A percentile compares a stretch with the other conserved stretches of the same genome.
These are phyloP conservation scores for Psilopsiagon aurifrons DNA, from an alignment of 2,113 vertebrate genomes.

Conservation along the genomic window DNA sequence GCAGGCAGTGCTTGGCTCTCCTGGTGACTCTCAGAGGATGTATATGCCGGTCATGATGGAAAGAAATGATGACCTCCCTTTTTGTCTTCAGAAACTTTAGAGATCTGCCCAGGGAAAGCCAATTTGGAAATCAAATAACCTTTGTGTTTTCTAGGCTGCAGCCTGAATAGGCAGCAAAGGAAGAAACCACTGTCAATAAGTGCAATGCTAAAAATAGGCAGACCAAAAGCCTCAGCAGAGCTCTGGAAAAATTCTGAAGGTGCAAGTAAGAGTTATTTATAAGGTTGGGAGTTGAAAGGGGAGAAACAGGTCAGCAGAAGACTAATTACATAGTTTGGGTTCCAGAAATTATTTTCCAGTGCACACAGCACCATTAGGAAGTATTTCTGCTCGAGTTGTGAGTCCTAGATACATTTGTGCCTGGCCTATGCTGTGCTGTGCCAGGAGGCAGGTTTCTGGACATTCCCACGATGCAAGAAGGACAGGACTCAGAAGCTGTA, in stretches of 20 bases:
- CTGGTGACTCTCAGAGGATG: neutral
- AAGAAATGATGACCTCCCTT: neutral
- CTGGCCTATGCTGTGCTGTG: accelerated
- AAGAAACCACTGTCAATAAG: conserved; percentile 57
- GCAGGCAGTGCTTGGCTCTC: neutral
- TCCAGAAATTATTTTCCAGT: conserved; percentile 39
- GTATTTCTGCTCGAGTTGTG: neutral
- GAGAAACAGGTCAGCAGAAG: conserved; percentile 44
- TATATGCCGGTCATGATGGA: neutral
- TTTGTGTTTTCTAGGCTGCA: neutral
- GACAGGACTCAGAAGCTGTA: neutral
- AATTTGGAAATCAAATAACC: neutral
- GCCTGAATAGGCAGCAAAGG: conserved; percentile 10
- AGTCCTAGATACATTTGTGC: neutral
- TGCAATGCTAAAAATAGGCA: conserved; percentile 62
- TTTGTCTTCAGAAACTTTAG: neutral
- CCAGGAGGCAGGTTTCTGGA: neutral
- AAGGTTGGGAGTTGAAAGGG: conserved; percentile 21
- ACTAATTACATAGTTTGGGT: conserved; percentile 47
- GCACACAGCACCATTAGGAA: neutral
- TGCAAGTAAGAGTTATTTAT: conserved; percentile 63
- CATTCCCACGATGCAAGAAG: accelerated
- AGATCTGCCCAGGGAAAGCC: neutral
- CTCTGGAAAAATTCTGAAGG: conserved; percentile 55
- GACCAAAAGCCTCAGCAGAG: neutral